Conservation (phyloP, 2,113 vertebrate species). For the Irena cyanogastra region DNA sequence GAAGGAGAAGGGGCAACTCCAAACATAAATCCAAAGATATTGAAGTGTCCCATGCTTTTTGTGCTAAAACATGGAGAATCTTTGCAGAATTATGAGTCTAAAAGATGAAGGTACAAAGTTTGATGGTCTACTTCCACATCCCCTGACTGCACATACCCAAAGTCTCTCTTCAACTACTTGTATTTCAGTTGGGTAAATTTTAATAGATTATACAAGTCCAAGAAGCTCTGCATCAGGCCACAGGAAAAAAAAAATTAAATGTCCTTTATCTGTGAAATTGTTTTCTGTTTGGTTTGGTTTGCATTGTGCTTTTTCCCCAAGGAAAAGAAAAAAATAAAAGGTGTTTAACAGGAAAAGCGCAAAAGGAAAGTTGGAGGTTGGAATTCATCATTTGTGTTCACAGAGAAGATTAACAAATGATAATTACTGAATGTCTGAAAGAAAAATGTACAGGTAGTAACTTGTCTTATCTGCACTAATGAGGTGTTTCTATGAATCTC, state of each 20-base stretch:
- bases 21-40: background rate
- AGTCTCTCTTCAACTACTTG: background rate
- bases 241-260: background rate
- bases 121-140: background rate
- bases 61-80: background rate
- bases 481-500: background rate
- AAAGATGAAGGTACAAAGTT: background rate
- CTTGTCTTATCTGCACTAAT: background rate
- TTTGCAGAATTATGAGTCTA: background rate
- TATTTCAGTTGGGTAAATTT: background rate
- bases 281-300: background rate
- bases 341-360: background rate
- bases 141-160: background rate
- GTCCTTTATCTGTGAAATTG: background rate
- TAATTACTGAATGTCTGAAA: background rate
- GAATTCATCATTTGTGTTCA: background rate
- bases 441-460: background rate
- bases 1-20: background rate
- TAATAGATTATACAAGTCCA: background rate
- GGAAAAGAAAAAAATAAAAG: accelerated
- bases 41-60: background rate
- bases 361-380: background rate
- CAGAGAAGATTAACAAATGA: background rate
- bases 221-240: background rate
- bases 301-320: accelerated